A percentile compares a stretch with the other conserved stretches of the same genome.
phyloP scores from a whole-genome alignment of 1,140 invertebrate genomes.

The Papilio polytes region DNA sequence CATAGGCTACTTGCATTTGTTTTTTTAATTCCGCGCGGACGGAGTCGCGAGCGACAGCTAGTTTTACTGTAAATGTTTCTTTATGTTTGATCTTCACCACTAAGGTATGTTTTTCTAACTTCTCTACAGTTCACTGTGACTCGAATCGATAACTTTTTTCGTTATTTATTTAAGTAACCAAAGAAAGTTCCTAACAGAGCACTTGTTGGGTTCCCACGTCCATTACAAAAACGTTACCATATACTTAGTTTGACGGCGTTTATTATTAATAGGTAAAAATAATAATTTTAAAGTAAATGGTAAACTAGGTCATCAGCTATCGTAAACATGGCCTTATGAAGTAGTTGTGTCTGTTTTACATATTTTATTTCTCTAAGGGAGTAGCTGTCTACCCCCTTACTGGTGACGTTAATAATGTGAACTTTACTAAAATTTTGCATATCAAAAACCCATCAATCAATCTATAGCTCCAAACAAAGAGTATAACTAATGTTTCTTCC shows the following conservation, averaged over 20 bases:
- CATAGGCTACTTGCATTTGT: no score
- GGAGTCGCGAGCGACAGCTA: no score
- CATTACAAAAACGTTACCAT: constrained; percentile 40
- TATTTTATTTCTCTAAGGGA: no score
- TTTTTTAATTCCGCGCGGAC: no score
- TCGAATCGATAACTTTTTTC: not conserved
- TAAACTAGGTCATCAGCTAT: not conserved
- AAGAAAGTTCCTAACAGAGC: constrained; percentile 44
- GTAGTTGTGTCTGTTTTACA: no score
- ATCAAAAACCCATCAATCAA: not conserved
- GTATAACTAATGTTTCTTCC: not conserved
- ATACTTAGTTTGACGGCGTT: not conserved
- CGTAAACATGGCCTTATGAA: no score
- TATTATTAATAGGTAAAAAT: not conserved
- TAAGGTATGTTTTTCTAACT: no score
- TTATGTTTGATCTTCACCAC: no score
- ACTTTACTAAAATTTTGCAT: not conserved
- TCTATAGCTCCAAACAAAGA: not conserved
- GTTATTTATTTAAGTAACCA: constrained; percentile 41
- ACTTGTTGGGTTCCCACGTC: constrained; percentile 59
- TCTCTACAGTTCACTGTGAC: constrained; percentile 1
- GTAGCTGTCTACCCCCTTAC: no score
- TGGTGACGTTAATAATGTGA: no score
- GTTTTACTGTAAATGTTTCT: no score
- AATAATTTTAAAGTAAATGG: not conserved